A percentile compares a stretch with the other conserved stretches of the same genome.
phyloP scores from a whole-genome alignment of 2,797 vertebrate genomes.

The Buphagus erythrorhynchus region DNA sequence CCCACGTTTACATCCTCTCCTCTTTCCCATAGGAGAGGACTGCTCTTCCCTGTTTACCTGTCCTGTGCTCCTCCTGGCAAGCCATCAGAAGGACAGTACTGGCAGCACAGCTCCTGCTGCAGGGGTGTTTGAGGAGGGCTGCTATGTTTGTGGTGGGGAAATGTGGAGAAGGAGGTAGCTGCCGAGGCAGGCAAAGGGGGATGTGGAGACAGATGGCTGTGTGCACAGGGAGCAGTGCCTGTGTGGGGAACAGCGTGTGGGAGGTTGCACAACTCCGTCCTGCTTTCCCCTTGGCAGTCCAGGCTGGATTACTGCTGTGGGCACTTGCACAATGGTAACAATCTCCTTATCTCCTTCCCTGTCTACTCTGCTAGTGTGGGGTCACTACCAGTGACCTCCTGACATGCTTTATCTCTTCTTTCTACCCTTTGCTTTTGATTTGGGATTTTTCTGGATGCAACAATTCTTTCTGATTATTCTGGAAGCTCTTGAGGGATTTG shows the following conservation, averaged over 20 bases:
- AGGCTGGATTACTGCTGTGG: background rate
- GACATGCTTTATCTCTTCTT: background rate
- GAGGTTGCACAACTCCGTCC: background rate
- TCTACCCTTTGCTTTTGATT: background rate
- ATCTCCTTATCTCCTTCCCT: background rate
- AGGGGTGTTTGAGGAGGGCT: background rate
- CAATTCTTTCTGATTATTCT: background rate
- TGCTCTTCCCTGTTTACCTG: background rate
- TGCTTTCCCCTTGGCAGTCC: background rate
- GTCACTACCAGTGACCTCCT: background rate
- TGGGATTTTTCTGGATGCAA: background rate
- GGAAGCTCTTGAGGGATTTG: background rate
- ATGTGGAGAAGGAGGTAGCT: background rate
- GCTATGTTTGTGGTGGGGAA: background rate
- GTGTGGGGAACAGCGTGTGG: background rate
- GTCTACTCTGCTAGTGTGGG: background rate
- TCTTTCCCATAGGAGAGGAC: accelerated
- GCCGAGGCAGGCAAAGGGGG: background rate
- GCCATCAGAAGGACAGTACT: background rate
- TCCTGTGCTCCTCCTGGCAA: background rate
- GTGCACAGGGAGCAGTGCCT: background rate
- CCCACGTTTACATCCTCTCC: background rate
- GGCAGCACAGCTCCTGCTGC: background rate
- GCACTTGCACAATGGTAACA: background rate
- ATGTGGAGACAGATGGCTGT: background rate